Conservation (phyloP, 1,140 invertebrate genomes). For the Bathynomus jamesi region DNA sequence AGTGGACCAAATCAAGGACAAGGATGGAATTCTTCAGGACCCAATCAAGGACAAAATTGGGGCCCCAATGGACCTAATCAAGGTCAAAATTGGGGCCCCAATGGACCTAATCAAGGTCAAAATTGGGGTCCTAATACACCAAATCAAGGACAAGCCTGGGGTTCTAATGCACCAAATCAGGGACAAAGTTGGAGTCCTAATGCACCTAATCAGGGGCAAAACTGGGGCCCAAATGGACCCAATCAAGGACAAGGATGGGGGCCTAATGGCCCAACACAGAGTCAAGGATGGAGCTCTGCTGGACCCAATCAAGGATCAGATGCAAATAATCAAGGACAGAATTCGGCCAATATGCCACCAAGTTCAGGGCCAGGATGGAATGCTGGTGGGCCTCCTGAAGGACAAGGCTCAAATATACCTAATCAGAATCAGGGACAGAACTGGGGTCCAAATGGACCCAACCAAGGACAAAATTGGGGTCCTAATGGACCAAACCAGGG, state of each 20-base stretch:
- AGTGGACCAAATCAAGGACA: background rate
- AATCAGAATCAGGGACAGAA: background rate
- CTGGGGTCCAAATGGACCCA: no score
- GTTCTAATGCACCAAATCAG: background rate
- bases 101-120: background rate
- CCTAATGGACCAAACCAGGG: background rate
- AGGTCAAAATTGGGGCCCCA: background rate
- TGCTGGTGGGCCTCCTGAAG: no score
- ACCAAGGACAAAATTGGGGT: background rate
- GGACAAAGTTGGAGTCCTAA: background rate
- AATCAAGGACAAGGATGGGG: background rate
- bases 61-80: background rate
- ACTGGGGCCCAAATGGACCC: background rate
- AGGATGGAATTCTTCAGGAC: background rate
- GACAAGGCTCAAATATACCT: background rate
- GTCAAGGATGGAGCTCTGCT: background rate
- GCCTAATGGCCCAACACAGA: background rate
- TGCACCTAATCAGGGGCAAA: background rate
- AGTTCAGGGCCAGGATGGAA: background rate
- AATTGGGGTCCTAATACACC: background rate
- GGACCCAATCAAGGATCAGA: background rate
- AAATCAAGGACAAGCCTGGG: background rate
- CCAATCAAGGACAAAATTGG: background rate
- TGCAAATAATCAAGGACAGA: background rate
- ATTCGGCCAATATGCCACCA: background rate